Conservation (phyloP, 2,797 vertebrate species). For the Potorous gilbertii region DNA sequence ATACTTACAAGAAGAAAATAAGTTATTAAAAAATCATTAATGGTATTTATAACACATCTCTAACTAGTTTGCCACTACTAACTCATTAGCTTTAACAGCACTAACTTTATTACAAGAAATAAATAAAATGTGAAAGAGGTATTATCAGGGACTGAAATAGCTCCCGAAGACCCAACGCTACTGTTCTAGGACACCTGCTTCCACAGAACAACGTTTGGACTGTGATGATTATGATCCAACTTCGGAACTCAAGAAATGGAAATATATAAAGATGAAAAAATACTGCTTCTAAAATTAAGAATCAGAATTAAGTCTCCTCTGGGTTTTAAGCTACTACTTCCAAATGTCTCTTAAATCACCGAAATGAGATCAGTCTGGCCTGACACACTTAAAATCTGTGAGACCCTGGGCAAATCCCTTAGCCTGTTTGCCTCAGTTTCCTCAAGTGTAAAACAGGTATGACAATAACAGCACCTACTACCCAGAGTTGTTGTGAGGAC, state of each 20-base stretch:
- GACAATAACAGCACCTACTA: no score
- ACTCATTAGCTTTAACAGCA: slow-evolving; percentile 36
- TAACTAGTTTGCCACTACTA: slow-evolving; percentile 36
- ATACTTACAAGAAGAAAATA: slow-evolving; percentile 52
- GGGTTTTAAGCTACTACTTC: no score
- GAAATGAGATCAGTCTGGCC: no score
- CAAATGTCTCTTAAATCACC: no score
- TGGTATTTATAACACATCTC: slow-evolving; percentile 44
- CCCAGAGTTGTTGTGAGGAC: no score
- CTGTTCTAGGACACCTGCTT: slow-evolving; percentile 23
- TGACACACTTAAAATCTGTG: no score
- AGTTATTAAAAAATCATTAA: slow-evolving; percentile 50
- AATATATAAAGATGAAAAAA: no score
- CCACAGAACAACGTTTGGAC: slow-evolving; percentile 26
- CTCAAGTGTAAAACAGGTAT: no score
- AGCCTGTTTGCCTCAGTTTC: no score
- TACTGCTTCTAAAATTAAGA: no score
- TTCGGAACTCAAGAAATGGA: slow-evolving; percentile 14
- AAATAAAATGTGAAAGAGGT: slow-evolving; percentile 55
- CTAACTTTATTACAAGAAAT: slow-evolving; percentile 51
- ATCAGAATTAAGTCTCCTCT: no score
- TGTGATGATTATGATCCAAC: slow-evolving; percentile 53
- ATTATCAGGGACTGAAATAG: slow-evolving; percentile 27
- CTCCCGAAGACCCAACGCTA: slow-evolving; percentile 39
- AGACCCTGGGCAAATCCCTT: no score